Evolutionary conservation across 92 coral and sea anemone genomes (phyloP), one percentile per base, ranked within the genome.

Genomic region (Porites lobata): DNA sequence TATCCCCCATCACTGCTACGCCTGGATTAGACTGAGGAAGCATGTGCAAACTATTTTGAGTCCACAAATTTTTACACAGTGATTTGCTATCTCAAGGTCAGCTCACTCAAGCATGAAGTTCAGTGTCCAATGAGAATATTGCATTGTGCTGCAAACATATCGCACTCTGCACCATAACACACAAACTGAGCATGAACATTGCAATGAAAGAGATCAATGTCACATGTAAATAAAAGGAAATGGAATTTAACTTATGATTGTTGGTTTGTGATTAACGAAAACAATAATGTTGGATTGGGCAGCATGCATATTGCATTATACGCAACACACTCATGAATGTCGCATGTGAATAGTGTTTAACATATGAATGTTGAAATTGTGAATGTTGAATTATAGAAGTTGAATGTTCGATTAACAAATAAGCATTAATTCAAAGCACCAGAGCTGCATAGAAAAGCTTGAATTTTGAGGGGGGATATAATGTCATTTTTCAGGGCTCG

Each of bases 21-120:
- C 58, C 58, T 53, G 58, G 12, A 53, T 2, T 11, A 53, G 12
- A 8, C 58, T 53, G 5, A 53, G 58, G 12, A 53, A 53, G 58
- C 58, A 53, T 53, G 58, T 53, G 58, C 32, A 11, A 53, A 53
- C 58, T 53, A 53, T 53, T 53, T 53, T 53, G 58, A 53, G 58
- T 11, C 58, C 58, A 53, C 58, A 53, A 8, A 56, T 38, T 50
- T 50, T 71, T 69, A 56, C 15, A 71, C 58, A 29, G 54, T 17
- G 76, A 56, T 56, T 71, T 71, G 13, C 76, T 56, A 71, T 71
- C 76, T 71, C 54, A 71, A 71, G 58, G 76, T 71, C 76, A 71
- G 76, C 51, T 71, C 76, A 43, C 76, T 71, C 22, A 50, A 32
- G 54, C 50, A 51, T 69, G 75, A 71, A 32, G 54, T 71, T 71